phyloP scores from a whole-genome alignment of 2,888 invertebrate genomes.

The Ochlodes sylvanus region DNA sequence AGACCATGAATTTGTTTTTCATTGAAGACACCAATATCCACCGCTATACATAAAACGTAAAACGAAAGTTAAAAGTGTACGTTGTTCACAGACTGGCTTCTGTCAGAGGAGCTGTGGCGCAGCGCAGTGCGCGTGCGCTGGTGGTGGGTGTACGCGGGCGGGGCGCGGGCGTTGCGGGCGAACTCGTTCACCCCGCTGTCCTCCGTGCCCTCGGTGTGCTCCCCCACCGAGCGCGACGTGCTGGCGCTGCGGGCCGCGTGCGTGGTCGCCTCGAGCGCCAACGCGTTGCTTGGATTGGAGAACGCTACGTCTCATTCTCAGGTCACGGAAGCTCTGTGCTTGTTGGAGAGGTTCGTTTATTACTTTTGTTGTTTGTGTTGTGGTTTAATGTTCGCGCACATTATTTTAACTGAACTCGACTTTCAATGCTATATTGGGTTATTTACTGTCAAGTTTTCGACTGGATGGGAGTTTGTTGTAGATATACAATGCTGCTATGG shows the following conservation, averaged over 20 bases:
- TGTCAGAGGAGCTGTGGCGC: conserved; percentile 67
- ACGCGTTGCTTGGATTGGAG: conserved; percentile 84
- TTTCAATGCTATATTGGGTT: no score
- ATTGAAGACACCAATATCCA: no score
- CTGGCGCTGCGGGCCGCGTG: conserved; percentile 79
- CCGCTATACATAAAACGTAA: no score
- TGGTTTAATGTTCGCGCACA: no score
- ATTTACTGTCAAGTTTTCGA: no score
- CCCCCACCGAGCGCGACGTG: conserved; percentile 70
- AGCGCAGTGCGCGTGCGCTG: conserved; percentile 66
- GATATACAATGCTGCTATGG: no score
- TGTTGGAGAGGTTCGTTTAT: conserved; percentile 81
- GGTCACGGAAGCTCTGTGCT: conserved; percentile 82
- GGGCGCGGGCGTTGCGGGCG: conserved; percentile 51
- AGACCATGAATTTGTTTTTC: no score
- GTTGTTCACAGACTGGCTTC: conserved; percentile 64
- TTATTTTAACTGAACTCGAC: no score
- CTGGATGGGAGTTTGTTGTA: no score
- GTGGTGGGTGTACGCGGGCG: conserved; percentile 64
- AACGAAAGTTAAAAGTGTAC: no score
- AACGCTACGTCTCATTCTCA: conserved; percentile 86
- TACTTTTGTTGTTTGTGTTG: no score
- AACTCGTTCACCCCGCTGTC: conserved; percentile 37
- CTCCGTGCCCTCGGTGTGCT: conserved; percentile 47
- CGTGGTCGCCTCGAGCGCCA: conserved; percentile 78